A percentile compares a stretch with the other conserved stretches of the same genome.
Conservation (phyloP, 2,888 invertebrate species). For the Plebejus argus region DNA sequence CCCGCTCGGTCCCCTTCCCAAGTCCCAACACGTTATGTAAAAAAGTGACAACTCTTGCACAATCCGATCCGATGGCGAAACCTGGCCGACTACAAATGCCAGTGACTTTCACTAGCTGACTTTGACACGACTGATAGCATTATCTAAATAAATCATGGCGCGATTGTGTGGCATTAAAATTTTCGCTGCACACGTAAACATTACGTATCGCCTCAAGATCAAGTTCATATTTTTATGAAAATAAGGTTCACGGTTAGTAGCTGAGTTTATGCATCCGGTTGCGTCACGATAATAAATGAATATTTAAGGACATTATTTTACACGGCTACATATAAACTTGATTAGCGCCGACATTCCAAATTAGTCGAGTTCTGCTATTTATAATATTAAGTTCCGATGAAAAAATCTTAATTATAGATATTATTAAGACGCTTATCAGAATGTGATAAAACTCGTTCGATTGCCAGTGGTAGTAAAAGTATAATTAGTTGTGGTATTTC, state of each 20-base stretch:
- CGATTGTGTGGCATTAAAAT: conserved; percentile 28
- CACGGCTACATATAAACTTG: not conserved
- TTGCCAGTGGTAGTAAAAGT: not conserved
- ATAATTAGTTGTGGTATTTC: not conserved
- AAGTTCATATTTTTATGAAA: conserved; percentile 32
- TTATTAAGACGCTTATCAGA: not conserved
- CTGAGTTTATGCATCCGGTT: conserved; percentile 35
- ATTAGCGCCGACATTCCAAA: not conserved
- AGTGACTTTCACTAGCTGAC: conserved; percentile 72
- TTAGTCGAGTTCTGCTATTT: not conserved
- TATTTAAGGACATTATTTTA: conserved; percentile 9
- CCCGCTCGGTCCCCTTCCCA: conserved; percentile 35
- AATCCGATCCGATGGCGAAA: conserved; percentile 78
- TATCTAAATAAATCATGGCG: conserved; percentile 25
- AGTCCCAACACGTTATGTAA: conserved; percentile 65
- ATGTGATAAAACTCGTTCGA: not conserved
- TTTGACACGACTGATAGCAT: conserved; percentile 36
- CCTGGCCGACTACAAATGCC: conserved; percentile 70
- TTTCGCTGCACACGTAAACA: conserved; percentile 16
- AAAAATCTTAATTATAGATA: not conserved
- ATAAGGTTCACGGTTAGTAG: conserved; percentile 52
- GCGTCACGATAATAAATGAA: not conserved
- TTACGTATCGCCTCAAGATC: conserved; percentile 33
- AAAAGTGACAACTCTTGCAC: conserved; percentile 77
- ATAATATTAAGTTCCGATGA: not conserved